Conservation (phyloP, 2,113 vertebrate species). For the Chaetorhynchus papuensis region DNA sequence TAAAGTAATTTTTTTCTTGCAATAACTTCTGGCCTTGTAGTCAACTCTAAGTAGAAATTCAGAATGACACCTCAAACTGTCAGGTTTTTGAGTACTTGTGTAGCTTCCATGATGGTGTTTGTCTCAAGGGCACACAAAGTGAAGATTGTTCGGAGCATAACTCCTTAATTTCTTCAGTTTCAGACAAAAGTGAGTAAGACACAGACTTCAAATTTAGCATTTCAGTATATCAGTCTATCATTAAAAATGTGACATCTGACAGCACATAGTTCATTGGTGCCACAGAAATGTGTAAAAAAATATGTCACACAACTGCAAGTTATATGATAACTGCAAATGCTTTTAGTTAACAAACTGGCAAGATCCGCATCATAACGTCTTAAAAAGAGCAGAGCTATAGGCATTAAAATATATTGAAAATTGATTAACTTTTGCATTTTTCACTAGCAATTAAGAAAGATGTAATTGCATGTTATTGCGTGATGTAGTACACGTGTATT, state of each 20-base stretch:
- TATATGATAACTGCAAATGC: not conserved
- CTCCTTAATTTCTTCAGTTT: not conserved
- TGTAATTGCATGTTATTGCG: not conserved
- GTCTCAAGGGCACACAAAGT: not conserved
- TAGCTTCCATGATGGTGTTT: not conserved
- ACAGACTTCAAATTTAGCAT: not conserved
- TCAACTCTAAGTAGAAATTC: constrained; percentile 18
- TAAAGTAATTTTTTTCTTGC: not conserved
- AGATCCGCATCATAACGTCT: not conserved
- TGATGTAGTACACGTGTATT: not conserved
- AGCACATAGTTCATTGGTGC: not conserved
- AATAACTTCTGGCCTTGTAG: constrained; percentile 31
- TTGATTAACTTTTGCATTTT: not conserved
- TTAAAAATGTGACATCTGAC: not conserved
- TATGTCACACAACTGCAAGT: not conserved
- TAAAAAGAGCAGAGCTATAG: not conserved
- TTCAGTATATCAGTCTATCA: not conserved
- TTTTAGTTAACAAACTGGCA: not conserved
- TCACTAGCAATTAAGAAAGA: not conserved
- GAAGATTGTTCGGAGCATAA: not conserved
- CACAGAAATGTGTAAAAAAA: not conserved
- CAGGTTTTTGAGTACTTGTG: not conserved
- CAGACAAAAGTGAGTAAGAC: not conserved
- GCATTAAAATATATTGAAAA: not conserved
- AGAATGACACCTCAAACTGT: not conserved